A percentile compares a stretch with the other conserved stretches of the same genome.
phyloP scores from a whole-genome alignment of 2,888 invertebrate genomes.

The Taphrorychus bicolor region DNA sequence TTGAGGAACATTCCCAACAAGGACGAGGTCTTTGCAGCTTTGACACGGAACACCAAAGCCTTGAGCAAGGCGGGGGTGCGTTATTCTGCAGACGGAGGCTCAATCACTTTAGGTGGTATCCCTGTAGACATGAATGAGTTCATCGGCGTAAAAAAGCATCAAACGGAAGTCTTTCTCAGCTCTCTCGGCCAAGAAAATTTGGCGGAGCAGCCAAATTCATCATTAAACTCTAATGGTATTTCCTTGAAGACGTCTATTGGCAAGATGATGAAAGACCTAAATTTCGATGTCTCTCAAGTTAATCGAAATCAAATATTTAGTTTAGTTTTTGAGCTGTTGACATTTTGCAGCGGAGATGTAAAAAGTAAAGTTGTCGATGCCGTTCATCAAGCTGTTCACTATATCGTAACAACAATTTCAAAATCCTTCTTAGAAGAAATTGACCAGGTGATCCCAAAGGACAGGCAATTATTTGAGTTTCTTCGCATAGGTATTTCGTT shows the following conservation, averaged over 20 bases:
- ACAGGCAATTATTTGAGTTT: constrained; percentile 16
- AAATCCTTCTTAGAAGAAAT: constrained; percentile 16
- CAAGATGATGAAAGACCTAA: constrained; percentile 14
- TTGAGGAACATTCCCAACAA: constrained; percentile 64
- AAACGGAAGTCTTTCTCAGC: constrained; percentile 45
- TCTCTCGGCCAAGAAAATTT: constrained; percentile 17
- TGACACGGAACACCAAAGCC: constrained; percentile 64
- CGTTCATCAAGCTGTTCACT: constrained; percentile 18
- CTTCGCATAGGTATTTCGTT: constrained; percentile 29
- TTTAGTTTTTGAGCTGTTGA: constrained; percentile 27
- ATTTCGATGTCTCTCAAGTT: constrained; percentile 9
- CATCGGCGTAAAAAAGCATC: constrained; percentile 44
- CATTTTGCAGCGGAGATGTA: constrained; percentile 31
- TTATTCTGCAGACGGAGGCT: constrained; percentile 48
- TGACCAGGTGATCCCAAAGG: constrained; percentile 42
- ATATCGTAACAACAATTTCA: constrained; percentile 19
- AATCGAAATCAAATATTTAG: constrained; percentile 14
- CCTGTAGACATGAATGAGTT: constrained; percentile 50
- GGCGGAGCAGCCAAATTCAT: neutral
- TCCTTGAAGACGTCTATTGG: constrained; percentile 22
- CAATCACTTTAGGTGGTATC: constrained; percentile 51
- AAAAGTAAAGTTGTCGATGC: constrained; percentile 39
- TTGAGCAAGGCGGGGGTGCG: constrained; percentile 61
- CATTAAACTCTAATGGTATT: neutral
- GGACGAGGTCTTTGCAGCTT: constrained; percentile 65